Evolutionary conservation across 2,888 invertebrate genomes (phyloP).

Genomic region (Adelphocoris suturalis): DNA sequence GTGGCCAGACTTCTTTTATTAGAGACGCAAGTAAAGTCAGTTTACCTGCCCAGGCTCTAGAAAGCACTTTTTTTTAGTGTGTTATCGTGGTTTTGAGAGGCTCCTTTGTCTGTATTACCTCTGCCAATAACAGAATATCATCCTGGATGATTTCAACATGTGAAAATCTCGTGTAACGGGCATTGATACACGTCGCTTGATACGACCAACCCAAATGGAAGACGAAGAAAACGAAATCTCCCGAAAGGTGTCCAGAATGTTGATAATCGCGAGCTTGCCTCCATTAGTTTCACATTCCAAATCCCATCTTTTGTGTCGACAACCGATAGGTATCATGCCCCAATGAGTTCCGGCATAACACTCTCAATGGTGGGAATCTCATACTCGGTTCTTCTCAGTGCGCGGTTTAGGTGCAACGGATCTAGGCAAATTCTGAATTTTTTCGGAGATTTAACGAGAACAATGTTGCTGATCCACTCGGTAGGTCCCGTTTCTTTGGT

Average conservation of each 20-base stretch:
- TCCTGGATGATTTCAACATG: conserved; percentile 11
- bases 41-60: not conserved
- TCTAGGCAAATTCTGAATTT: conserved; percentile 43
- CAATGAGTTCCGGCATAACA: not conserved
- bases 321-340: not conserved
- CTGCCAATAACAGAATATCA: not conserved
- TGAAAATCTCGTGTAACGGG: conserved; percentile 6
- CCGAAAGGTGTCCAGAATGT: conserved; percentile 75
- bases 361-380: not conserved
- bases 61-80: not conserved
- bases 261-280: conserved; percentile 41
- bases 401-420: conserved; percentile 40
- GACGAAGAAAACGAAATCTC: conserved; percentile 57
- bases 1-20: conserved; percentile 37
- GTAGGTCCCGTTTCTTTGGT: not conserved
- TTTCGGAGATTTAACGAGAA: conserved; percentile 44
- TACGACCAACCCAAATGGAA: not conserved
- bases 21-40: not conserved
- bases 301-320: conserved; percentile 73
- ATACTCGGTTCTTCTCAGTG: not conserved
- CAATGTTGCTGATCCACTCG: not conserved
- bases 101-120: not conserved
- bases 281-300: conserved; percentile 75
- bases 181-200: conserved; percentile 22
- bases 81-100: not conserved